These are phyloP conservation scores for Hyppa rectilinea DNA, from an alignment of 2,888 invertebrate species.

Conservation along the genomic window DNA sequence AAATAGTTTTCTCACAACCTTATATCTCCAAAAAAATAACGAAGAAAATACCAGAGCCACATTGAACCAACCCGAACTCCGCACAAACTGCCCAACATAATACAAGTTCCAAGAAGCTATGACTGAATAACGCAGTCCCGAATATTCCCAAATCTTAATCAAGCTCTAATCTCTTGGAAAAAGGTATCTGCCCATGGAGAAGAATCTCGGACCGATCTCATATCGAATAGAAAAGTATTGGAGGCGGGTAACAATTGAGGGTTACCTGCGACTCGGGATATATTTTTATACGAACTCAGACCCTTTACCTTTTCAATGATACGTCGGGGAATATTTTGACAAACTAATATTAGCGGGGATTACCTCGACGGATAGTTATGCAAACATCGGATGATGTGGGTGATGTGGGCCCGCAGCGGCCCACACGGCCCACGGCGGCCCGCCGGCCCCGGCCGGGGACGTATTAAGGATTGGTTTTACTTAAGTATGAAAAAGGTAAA, in stretches of 20 bases:
- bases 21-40: slow-evolving; percentile 29
- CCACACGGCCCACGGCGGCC: neutral
- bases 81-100: slow-evolving; percentile 40
- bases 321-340: slow-evolving; percentile 71
- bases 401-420: slow-evolving; percentile 5
- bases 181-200: slow-evolving; percentile 63
- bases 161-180: slow-evolving; percentile 70
- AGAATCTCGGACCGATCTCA: slow-evolving; percentile 67
- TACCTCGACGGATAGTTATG: slow-evolving; percentile 65
- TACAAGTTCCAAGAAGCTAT: slow-evolving; percentile 51
- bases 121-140: slow-evolving; percentile 58
- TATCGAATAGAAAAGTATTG: slow-evolving; percentile 74
- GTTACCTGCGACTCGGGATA: slow-evolving; percentile 68
- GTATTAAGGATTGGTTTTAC: slow-evolving; percentile 50
- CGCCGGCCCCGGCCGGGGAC: slow-evolving; percentile 2
- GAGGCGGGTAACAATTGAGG: slow-evolving; percentile 64
- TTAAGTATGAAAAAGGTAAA: slow-evolving; percentile 59
- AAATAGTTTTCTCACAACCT: slow-evolving; percentile 20
- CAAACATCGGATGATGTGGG: slow-evolving; percentile 61
- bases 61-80: slow-evolving; percentile 41
- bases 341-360: slow-evolving; percentile 74
- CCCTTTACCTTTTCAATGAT: slow-evolving; percentile 71
- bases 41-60: slow-evolving; percentile 32
- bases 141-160: slow-evolving; percentile 68
- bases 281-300: slow-evolving; percentile 62